These are phyloP conservation scores for Falco naumanni DNA, from an alignment of 2,797 vertebrate genomes.

Conservation along the genomic window DNA sequence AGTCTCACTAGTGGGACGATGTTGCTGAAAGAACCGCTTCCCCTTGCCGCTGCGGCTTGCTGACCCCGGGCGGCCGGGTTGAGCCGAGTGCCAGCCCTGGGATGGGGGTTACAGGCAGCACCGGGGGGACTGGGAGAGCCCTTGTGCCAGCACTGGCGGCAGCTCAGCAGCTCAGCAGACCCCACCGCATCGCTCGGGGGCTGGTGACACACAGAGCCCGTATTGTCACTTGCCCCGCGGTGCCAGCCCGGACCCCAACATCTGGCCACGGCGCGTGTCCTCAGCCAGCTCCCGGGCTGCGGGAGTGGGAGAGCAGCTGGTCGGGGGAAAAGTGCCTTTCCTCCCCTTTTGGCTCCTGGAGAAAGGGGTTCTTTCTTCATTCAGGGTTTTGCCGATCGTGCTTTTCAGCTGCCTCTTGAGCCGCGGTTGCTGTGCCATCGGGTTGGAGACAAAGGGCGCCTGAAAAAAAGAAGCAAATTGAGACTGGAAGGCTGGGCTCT, in stretches of 20 bases:
- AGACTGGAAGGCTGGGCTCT: slow-evolving; percentile 13
- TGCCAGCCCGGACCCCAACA: slow-evolving; percentile 52
- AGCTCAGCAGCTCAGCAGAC: not conserved
- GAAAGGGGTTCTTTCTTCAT: slow-evolving; percentile 46
- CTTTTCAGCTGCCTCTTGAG: slow-evolving; percentile 67
- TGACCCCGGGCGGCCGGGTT: accelerated
- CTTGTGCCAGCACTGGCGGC: not conserved
- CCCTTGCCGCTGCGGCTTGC: accelerated
- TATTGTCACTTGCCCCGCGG: slow-evolving; percentile 42
- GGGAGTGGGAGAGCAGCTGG: slow-evolving; percentile 43
- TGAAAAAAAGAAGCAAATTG: not conserved
- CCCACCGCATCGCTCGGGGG: not conserved
- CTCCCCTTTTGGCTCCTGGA: slow-evolving; percentile 25
- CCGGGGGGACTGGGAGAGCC: not conserved
- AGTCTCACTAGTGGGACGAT: not conserved
- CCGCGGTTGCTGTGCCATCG: slow-evolving; percentile 21
- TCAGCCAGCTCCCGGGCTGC: not conserved
- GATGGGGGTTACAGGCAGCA: not conserved
- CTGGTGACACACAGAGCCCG: not conserved
- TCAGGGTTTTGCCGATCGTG: not conserved
- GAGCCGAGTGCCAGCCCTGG: accelerated
- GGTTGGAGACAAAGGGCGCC: slow-evolving; percentile 33
- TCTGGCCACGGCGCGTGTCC: slow-evolving; percentile 44
- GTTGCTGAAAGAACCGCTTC: not conserved
- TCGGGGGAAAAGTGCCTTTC: slow-evolving; percentile 40